These are phyloP conservation scores for Noctua comes DNA, from an alignment of 2,888 invertebrate genomes.

Conservation along the genomic window DNA sequence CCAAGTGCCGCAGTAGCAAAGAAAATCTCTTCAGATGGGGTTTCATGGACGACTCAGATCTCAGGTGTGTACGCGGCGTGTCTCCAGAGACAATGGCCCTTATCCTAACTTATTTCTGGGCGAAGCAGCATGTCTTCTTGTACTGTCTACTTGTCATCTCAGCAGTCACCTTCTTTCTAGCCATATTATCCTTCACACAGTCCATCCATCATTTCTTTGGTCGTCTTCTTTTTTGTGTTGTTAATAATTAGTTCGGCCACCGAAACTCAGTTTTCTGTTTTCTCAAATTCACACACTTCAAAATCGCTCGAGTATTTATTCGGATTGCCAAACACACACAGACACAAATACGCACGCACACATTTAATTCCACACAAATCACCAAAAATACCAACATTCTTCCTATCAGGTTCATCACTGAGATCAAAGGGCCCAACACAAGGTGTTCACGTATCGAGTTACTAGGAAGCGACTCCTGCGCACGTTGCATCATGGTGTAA, in stretches of 20 bases:
- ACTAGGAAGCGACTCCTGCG: constrained; percentile 68
- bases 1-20: too few species aligned
- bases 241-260: background rate
- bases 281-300: too few species aligned
- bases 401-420: constrained; percentile 18
- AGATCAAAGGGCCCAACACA: constrained; percentile 67
- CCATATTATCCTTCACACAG: background rate
- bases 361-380: constrained; percentile 10
- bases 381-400: constrained; percentile 32
- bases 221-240: background rate
- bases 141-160: too few species aligned
- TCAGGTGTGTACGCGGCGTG: too few species aligned
- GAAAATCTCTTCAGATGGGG: too few species aligned
- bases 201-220: background rate
- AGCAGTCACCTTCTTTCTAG: background rate
- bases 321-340: background rate
- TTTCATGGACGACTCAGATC: too few species aligned
- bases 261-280: background rate
- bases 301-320: background rate
- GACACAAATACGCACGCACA: too few species aligned
- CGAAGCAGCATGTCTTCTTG: too few species aligned
- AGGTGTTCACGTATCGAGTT: constrained; percentile 66
- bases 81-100: too few species aligned
- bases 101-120: too few species aligned
- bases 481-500: constrained; percentile 75